Evolutionary conservation across 2,888 invertebrate species (phyloP).

Genomic region (Zhuqinia jingwanae): DNA sequence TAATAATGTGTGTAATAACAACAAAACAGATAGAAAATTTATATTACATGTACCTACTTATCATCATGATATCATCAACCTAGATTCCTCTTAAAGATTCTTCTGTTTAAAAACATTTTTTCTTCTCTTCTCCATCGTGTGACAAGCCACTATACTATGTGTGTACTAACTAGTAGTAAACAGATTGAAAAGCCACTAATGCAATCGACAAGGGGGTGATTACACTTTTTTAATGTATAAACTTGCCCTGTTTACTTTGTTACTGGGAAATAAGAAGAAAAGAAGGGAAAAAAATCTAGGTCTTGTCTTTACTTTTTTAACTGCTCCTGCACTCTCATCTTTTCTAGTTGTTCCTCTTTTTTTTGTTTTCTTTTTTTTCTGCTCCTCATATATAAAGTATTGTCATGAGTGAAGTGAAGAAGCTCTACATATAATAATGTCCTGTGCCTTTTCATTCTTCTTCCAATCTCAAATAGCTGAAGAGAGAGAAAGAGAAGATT

Average conservation of each 20-base stretch:
- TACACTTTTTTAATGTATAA: constrained; percentile 55
- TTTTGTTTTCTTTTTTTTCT: constrained; percentile 13
- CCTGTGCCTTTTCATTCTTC: constrained; percentile 10
- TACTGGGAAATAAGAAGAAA: no score
- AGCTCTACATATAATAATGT: constrained; percentile 18
- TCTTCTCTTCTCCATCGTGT: no score
- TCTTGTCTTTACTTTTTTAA: background rate
- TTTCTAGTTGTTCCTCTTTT: constrained; percentile 24
- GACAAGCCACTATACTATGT: background rate
- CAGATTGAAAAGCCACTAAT: constrained; percentile 62
- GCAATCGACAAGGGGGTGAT: constrained; percentile 59
- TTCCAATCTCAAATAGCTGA: background rate
- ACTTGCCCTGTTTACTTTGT: constrained; percentile 48
- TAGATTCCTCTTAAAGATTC: background rate
- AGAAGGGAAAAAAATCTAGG: constrained; percentile 5
- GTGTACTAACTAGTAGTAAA: background rate
- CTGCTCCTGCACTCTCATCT: background rate
- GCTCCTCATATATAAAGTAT: background rate
- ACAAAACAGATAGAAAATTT: background rate
- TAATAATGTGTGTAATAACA: no score
- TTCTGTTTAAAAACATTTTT: background rate
- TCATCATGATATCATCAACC: constrained; percentile 19
- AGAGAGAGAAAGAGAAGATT: background rate
- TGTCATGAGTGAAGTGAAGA: constrained; percentile 33
- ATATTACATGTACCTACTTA: background rate